Conservation (phyloP, 2,113 vertebrate species). For the Plotosus lineatus region DNA sequence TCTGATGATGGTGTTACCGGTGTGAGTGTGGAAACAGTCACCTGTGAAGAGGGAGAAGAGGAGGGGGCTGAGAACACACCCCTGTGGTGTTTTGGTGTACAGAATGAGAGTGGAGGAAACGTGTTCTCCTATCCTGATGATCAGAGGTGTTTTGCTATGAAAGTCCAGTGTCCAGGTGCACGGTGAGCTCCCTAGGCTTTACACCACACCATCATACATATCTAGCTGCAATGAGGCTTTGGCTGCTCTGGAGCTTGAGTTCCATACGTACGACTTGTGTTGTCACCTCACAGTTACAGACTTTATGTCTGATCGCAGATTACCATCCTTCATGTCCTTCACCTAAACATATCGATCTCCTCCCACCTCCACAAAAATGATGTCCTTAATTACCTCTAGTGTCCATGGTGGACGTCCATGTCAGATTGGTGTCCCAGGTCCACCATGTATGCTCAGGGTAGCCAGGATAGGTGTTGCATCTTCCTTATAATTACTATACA, state of each 20-base stretch:
- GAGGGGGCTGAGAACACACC: too few relatives aligned
- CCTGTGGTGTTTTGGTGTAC: too few relatives aligned
- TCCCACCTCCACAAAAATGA: not conserved
- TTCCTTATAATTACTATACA: too few relatives aligned
- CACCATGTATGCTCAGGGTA: not conserved
- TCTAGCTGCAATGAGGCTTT: not conserved
- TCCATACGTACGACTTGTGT: not conserved
- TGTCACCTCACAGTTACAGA: not conserved
- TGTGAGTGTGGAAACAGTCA: too few relatives aligned
- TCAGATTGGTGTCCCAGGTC: too few relatives aligned
- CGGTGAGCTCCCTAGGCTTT: too few relatives aligned
- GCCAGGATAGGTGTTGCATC: not conserved
- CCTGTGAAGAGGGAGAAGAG: too few relatives aligned
- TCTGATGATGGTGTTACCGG: too few relatives aligned
- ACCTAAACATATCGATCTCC: not conserved
- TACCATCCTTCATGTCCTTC: not conserved
- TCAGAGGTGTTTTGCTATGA: too few relatives aligned
- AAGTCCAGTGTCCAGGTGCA: too few relatives aligned
- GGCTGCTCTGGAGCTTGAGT: not conserved
- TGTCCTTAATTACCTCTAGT: not conserved
- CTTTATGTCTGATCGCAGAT: not conserved
- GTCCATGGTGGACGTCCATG: not conserved
- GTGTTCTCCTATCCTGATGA: too few relatives aligned
- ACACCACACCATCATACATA: not conserved
- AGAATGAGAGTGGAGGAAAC: too few relatives aligned